phyloP scores from a whole-genome alignment of 2,113 vertebrate species.

The Pongo pygmaeus region DNA sequence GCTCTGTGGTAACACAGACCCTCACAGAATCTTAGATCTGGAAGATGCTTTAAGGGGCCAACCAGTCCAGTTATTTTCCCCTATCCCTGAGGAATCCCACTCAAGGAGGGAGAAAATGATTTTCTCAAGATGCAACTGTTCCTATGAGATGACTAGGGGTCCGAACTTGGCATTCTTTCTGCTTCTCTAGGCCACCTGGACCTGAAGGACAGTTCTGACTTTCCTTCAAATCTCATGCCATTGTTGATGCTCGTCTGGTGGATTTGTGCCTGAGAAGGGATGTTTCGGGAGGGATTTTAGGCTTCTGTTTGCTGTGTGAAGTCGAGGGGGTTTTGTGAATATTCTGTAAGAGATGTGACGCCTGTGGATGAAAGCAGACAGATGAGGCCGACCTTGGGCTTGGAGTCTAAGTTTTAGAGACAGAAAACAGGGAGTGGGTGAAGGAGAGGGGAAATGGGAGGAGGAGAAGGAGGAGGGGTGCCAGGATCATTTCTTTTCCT shows the following conservation, averaged over 20 bases:
- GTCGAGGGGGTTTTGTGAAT: neutral
- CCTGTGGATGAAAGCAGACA: neutral
- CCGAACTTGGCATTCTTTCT: neutral
- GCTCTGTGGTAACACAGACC: neutral
- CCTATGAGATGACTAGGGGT: fast-evolving
- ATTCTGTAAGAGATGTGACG: neutral
- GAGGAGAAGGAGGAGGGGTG: neutral
- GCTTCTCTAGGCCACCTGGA: neutral
- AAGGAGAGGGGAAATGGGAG: neutral
- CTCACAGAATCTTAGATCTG: neutral
- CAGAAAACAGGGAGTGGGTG: neutral
- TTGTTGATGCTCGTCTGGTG: neutral
- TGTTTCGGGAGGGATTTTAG: neutral
- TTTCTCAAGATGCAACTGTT: neutral
- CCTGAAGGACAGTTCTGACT: neutral
- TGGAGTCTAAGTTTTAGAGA: neutral
- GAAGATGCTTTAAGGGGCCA: neutral
- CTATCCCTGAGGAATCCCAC: neutral
- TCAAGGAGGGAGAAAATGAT: neutral
- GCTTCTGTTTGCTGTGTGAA: neutral
- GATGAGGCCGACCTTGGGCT: neutral
- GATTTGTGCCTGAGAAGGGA: neutral
- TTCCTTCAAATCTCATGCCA: neutral
- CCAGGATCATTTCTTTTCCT: neutral
- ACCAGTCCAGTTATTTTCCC: neutral